Evolutionary conservation across 2,888 invertebrate species (phyloP).

Genomic region (Cephus pulcher): DNA sequence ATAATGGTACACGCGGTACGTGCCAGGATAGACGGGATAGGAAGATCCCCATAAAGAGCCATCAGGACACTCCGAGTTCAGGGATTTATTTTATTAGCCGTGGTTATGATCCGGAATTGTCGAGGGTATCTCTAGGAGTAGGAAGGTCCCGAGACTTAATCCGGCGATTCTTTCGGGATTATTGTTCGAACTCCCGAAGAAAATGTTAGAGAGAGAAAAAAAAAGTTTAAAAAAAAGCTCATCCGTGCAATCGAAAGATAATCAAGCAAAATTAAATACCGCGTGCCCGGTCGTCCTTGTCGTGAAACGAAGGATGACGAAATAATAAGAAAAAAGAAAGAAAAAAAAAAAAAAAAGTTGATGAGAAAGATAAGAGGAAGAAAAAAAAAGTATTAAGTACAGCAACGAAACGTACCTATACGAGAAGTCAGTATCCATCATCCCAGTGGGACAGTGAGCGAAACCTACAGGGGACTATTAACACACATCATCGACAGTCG

Average conservation of each 20-base stretch:
- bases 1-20: background rate
- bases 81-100: slow-evolving; percentile 50
- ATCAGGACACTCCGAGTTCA: slow-evolving; percentile 36
- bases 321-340: background rate
- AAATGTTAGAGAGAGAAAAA: no score
- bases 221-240: no score
- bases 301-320: background rate
- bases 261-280: no score
- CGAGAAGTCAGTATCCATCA: slow-evolving; percentile 33
- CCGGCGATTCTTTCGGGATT: slow-evolving; percentile 52
- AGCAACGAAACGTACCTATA: background rate
- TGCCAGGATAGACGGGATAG: background rate
- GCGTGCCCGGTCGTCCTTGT: no score
- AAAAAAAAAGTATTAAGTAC: background rate
- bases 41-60: slow-evolving; percentile 41
- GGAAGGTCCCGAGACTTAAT: background rate
- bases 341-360: background rate
- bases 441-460: slow-evolving; percentile 9
- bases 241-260: no score
- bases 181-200: slow-evolving; percentile 46
- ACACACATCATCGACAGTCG: slow-evolving; percentile 64
- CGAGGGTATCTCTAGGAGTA: background rate
- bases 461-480: slow-evolving; percentile 57
- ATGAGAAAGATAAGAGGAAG: background rate
- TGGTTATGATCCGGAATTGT: slow-evolving; percentile 46